These are phyloP conservation scores for Drosophila orosa DNA, from an alignment of 1,140 invertebrate species.

Conservation along the genomic window DNA sequence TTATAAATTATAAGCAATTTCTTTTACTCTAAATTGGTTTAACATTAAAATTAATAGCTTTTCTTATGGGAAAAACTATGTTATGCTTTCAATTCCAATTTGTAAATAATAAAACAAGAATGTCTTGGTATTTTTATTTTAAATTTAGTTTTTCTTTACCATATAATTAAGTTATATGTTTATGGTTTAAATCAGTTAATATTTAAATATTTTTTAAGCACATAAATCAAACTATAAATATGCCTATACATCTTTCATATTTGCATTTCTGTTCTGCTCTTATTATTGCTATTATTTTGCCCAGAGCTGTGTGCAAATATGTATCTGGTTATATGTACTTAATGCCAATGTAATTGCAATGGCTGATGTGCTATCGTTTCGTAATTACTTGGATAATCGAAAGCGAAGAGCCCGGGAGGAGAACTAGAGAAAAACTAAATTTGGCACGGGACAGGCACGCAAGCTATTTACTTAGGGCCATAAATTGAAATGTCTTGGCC, in stretches of 20 bases:
- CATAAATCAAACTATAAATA: background rate
- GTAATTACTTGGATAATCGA: slow-evolving; percentile 73
- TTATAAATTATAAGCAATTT: no score
- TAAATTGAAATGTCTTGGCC: slow-evolving; percentile 63
- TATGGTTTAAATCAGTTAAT: background rate
- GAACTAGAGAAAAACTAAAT: slow-evolving; percentile 48
- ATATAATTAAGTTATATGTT: background rate
- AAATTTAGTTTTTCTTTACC: no score
- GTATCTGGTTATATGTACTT: slow-evolving; percentile 28
- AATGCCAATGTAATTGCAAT: slow-evolving; percentile 57
- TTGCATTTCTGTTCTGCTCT: background rate
- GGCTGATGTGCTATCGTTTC: slow-evolving; percentile 57
- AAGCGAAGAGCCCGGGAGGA: slow-evolving; percentile 21
- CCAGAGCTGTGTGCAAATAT: background rate
- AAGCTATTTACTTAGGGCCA: slow-evolving; percentile 64
- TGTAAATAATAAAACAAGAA: no score
- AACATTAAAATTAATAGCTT: no score
- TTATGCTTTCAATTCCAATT: no score
- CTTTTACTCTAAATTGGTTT: no score
- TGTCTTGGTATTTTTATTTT: no score
- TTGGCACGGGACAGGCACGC: slow-evolving; percentile 61
- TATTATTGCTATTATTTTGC: background rate
- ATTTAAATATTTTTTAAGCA: background rate
- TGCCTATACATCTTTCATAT: background rate
- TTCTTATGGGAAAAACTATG: no score